A percentile compares a stretch with the other conserved stretches of the same genome.
Evolutionary conservation across 2,888 invertebrate species (phyloP).

Genomic region (Ormyrus rosae): DNA sequence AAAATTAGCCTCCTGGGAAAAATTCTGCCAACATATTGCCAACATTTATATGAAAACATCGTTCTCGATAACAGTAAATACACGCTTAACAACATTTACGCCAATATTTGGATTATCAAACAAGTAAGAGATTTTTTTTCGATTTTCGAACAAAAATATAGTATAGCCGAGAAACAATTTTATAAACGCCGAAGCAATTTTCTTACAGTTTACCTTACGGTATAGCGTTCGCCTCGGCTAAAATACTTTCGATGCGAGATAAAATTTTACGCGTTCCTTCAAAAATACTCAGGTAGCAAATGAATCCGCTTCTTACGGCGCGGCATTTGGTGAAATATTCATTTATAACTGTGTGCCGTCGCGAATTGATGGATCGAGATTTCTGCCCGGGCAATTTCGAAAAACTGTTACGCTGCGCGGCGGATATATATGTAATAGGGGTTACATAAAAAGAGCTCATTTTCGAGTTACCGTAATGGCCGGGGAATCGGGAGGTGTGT

Average conservation of each 20-base stretch:
- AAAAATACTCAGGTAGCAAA: conserved; percentile 12
- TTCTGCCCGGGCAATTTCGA: neutral
- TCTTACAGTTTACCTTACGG: conserved; percentile 13
- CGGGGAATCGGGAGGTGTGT: too few species aligned
- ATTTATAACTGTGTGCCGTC: conserved; percentile 44
- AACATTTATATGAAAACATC: too few species aligned
- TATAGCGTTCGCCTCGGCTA: neutral
- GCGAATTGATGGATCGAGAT: conserved; percentile 39
- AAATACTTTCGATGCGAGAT: conserved; percentile 27
- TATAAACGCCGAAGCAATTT: neutral
- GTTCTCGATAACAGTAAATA: too few species aligned
- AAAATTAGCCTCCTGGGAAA: too few species aligned
- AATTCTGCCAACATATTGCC: too few species aligned
- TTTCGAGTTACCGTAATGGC: too few species aligned
- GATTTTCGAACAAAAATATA: too few species aligned
- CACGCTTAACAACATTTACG: neutral
- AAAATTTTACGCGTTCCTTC: conserved; percentile 27
- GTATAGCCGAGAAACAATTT: too few species aligned
- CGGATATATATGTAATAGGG: too few species aligned
- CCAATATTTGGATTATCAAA: neutral
- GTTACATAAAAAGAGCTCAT: too few species aligned
- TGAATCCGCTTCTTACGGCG: conserved; percentile 1
- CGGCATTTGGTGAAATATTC: conserved; percentile 36
- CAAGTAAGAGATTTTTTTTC: neutral
- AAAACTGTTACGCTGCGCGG: conserved; percentile 14